A percentile compares a stretch with the other conserved stretches of the same genome.
Conservation (phyloP, 2,888 invertebrate species). For the Lamellibrachia satsuma region DNA sequence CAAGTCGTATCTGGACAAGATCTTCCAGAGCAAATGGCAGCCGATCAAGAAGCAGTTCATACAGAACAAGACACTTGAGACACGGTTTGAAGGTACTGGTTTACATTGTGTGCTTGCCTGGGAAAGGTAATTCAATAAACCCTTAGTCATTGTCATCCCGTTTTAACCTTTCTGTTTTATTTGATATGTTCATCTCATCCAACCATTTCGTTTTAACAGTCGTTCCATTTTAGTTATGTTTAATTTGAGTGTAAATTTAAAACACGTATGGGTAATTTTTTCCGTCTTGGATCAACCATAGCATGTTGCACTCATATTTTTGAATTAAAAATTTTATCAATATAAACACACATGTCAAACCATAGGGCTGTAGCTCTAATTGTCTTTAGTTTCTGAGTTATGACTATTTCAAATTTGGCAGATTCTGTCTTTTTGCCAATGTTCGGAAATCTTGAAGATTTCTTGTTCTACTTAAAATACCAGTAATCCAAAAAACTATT, state of each 20-base stretch:
- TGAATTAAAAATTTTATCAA: too few relatives aligned
- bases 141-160: neutral
- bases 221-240: neutral
- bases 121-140: neutral
- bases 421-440: too few relatives aligned
- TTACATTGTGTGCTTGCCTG: neutral
- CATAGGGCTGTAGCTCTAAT: too few relatives aligned
- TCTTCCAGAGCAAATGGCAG: slow-evolving; percentile 37
- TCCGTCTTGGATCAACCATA: too few relatives aligned
- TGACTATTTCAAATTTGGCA: too few relatives aligned
- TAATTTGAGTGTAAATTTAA: neutral
- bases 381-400: too few relatives aligned
- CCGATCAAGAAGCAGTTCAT: slow-evolving; percentile 35
- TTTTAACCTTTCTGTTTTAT: neutral
- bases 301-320: too few relatives aligned
- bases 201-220: neutral
- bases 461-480: neutral
- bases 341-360: too few relatives aligned
- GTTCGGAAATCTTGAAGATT: too few relatives aligned
- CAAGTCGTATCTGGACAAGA: slow-evolving; percentile 35
- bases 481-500: neutral
- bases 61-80: slow-evolving; percentile 33
- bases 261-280: neutral
- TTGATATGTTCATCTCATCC: neutral
- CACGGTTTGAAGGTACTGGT: slow-evolving; percentile 35